These are phyloP conservation scores for Periplaneta americana DNA, from an alignment of 1,140 invertebrate genomes.

Conservation along the genomic window DNA sequence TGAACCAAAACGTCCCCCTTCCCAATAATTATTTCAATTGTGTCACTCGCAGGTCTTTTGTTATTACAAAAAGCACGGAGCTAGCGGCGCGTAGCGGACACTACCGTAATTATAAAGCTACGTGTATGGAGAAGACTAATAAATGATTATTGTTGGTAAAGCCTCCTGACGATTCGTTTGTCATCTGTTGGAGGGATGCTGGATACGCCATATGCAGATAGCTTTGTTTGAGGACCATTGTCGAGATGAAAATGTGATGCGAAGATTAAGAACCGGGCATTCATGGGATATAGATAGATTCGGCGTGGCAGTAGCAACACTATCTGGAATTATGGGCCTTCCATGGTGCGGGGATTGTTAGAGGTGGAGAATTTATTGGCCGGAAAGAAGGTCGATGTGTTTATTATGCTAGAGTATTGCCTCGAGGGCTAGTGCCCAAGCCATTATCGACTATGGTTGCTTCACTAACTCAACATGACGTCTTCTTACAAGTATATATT, in stretches of 20 bases:
- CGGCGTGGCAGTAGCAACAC: not conserved
- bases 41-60: not conserved
- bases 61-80: not conserved
- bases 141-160: not conserved
- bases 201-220: not conserved
- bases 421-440: too few relatives aligned
- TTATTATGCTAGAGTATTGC: too few relatives aligned
- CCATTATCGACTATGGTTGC: too few relatives aligned
- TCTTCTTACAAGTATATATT: too few relatives aligned
- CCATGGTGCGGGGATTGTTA: too few relatives aligned
- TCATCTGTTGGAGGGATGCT: not conserved
- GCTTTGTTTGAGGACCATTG: not conserved
- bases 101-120: not conserved
- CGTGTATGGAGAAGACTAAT: not conserved
- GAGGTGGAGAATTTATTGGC: too few relatives aligned
- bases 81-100: not conserved
- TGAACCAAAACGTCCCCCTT: not conserved
- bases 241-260: not conserved
- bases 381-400: too few relatives aligned
- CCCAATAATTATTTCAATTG: not conserved
- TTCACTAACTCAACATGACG: too few relatives aligned
- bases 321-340: not conserved
- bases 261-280: not conserved
- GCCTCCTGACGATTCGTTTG: not conserved
- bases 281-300: not conserved